Evolutionary conservation across 2,888 invertebrate species (phyloP), one percentile per base, ranked within the genome.

Genomic region (Prenolepis imparis): DNA sequence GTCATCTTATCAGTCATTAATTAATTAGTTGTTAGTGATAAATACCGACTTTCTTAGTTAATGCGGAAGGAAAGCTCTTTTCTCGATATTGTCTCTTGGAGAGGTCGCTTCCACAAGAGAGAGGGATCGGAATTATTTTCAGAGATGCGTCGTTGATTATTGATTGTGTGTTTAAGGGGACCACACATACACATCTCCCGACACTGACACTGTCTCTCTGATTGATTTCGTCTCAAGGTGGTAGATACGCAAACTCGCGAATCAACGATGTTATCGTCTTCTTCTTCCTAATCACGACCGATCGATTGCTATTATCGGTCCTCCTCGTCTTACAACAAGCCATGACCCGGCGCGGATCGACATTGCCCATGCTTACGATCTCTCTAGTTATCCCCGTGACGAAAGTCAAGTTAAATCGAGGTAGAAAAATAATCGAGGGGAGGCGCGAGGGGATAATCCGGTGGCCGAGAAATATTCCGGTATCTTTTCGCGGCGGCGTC

Each of bases 401-500:
- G 57, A 73, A 15, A 6, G 32, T 11, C 39, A 21, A 28, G 28
- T 28, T 3, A 28, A 3, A 12, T 9, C n/a, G 21, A 32, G 21
- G 21, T 6, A 3, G 21, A 4, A 21, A 8, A 21, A 8, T 32
- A 28, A 64, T 66, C 28, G 24, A 41, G 52, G 57, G 32, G 1
- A 28, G n/a, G 12, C n/a, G 67, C n/a, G 12, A 80, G 82, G 80
- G 88, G 86, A 84, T 89, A 86, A 87, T 86, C 36, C 87, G 82
- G 66, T 80, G 87, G 24, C 36, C 24, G 75, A 80, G 88, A 78
- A 90, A 90, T 86, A 91, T 91, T 91, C 90, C 88, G 90, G 90
- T 91, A 92, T 93, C 93, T 94, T 94, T 94, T 94, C 94, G 93
- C 94, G 92, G 84, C 94, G 94, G 92, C 93, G 94, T 93, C 94